Evolutionary conservation across 2,797 vertebrate genomes (phyloP).

Genomic region (Pterois miles): DNA sequence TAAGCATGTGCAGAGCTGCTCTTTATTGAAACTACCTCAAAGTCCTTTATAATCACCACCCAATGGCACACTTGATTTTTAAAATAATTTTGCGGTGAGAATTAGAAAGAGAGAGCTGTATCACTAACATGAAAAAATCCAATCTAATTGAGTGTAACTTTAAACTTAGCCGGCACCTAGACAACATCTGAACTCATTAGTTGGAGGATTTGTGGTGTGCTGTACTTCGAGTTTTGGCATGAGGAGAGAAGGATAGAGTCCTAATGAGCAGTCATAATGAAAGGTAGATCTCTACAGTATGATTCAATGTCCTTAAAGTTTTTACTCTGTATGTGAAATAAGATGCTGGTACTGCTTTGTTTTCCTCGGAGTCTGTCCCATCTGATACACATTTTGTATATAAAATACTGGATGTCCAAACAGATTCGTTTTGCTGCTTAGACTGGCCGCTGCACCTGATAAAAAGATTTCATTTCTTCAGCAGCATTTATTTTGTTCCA

Average conservation of each 20-base stretch:
- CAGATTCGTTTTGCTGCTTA: not conserved
- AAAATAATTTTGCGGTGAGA: not conserved
- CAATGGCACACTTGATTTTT: not conserved
- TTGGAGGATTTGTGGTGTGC: not conserved
- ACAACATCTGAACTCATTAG: slow-evolving; percentile 45
- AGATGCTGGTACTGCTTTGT: not conserved
- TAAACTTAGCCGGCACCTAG: not conserved
- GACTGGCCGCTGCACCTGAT: not conserved
- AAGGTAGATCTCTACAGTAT: not conserved
- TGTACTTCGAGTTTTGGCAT: not conserved
- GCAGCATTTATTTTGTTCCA: not conserved
- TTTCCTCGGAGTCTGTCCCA: not conserved
- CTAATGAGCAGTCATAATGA: slow-evolving; percentile 45
- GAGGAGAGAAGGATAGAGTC: not conserved
- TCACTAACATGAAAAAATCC: not conserved
- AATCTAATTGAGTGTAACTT: slow-evolving; percentile 30
- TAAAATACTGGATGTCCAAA: not conserved
- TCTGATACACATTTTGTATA: not conserved
- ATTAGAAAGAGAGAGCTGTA: not conserved
- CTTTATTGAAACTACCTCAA: not conserved
- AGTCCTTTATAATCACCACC: not conserved
- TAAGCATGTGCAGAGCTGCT: not conserved
- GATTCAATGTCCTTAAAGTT: slow-evolving; percentile 9
- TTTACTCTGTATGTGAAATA: not conserved
- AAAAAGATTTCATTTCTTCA: not conserved